Evolutionary conservation across 2,888 invertebrate species (phyloP).

Genomic region (Formica aserva): DNA sequence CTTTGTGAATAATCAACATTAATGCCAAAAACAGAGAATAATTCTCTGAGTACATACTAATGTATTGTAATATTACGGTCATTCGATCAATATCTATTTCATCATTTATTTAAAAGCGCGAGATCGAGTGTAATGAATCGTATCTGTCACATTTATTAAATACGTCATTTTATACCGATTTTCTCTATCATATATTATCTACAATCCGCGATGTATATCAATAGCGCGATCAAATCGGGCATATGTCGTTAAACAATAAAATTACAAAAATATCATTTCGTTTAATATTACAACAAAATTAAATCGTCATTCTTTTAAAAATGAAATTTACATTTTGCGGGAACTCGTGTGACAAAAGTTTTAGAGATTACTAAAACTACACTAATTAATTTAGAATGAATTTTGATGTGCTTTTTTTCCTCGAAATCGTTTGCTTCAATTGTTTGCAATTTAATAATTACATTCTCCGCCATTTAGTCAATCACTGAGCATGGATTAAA

Average conservation of each 20-base stretch:
- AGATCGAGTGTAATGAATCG: background rate
- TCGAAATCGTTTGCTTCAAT: background rate
- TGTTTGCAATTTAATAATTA: background rate
- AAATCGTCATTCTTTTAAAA: background rate
- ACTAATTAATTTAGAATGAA: background rate
- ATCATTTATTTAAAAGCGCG: conserved; percentile 16
- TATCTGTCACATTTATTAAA: conserved; percentile 18
- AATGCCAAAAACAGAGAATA: conserved; percentile 16
- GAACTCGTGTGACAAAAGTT: background rate
- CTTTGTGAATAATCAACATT: conserved; percentile 35
- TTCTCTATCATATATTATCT: background rate
- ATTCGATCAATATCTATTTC: conserved; percentile 25
- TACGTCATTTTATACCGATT: conserved; percentile 15
- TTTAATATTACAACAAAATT: conserved; percentile 9
- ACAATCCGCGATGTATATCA: background rate
- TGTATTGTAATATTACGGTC: background rate
- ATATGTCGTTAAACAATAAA: conserved; percentile 7
- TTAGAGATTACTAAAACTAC: background rate
- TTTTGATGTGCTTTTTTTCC: background rate
- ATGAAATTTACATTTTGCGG: background rate
- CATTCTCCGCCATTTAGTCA: background rate
- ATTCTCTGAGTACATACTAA: background rate
- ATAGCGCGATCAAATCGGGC: background rate
- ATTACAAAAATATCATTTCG: background rate
- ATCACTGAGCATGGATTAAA: background rate